Base-by-base conservation (phyloP, 2,888 invertebrate species). In the Drosophila mimetica region DNA sequence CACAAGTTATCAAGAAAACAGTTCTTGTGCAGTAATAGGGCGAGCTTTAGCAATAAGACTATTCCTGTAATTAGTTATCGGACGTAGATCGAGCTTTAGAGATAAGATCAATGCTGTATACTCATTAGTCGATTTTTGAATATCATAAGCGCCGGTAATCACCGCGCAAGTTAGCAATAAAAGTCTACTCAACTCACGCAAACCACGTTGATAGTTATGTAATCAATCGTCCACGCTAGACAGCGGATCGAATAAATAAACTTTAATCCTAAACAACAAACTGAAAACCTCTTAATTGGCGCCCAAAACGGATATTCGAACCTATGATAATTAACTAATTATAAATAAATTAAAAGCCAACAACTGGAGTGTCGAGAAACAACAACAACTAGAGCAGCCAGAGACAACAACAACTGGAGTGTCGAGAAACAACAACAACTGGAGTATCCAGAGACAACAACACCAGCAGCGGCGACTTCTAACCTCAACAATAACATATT, bases 241-340 rank as follows among this genome's bases (percentile, higher is more conserved):
- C 25, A 25, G 25, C 25, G 25, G 7, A 7, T 25, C 25, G 25
- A 25, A 25, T 36, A 36, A 36, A 36, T 36, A 36, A 36, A 36
- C 34, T n/a, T 34, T 28, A 34, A 4, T 34, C 6, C 34, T n/a
- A 34, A n/a, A 34, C 34, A 3, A 34, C 34, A 34, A 34, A 13
- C 2, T 9, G 4, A 18, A 39, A 18, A 25, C 6, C 44, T 44
- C 44, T 14, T 44, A n/a, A 44, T 25, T 44, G 44, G 44, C 25
- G 20, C 25, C 44, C 44, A 44, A 44, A 44, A 28, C n/a, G 44
- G 20, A 44, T 44, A 20, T 44, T 44, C 44, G 44, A 44, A 14
- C 44, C 25, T 44, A 44, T 25, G n/a, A 44, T 22, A 44, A 44
- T 11, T 44, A 44, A 44, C 44, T 44, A 44, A 44, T 25, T 44